Percentiles rank a stretch among this genome's conserved stretches.
Evolutionary conservation across 2,888 invertebrate species (phyloP).

Genomic region (Erannis defoliaria): DNA sequence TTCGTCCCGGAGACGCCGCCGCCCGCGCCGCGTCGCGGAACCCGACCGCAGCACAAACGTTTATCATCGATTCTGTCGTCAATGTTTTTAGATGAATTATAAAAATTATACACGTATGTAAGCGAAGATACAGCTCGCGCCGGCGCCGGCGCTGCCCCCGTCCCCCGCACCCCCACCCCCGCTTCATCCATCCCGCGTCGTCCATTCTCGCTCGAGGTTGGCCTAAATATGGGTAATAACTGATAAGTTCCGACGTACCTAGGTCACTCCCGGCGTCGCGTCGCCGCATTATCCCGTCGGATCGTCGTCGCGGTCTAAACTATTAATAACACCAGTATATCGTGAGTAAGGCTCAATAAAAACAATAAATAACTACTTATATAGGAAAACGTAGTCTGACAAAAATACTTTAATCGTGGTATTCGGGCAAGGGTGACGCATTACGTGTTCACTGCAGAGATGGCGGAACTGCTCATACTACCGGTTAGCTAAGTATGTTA

Average conservation of each 20-base stretch:
- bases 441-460: conserved; percentile 44
- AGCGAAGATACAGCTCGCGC: conserved; percentile 39
- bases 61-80: conserved; percentile 73
- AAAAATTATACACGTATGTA: conserved; percentile 63
- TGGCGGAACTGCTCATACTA: conserved; percentile 46
- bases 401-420: conserved; percentile 46
- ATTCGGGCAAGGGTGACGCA: conserved; percentile 49
- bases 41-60: conserved; percentile 63
- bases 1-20: conserved; percentile 54
- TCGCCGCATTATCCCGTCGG: conserved; percentile 45
- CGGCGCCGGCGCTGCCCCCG: neutral
- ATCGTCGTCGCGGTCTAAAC: conserved; percentile 50
- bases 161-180: neutral
- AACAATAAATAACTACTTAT: conserved; percentile 59
- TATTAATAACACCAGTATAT: conserved; percentile 54
- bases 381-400: conserved; percentile 50
- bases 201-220: conserved; percentile 54
- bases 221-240: conserved; percentile 65
- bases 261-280: conserved; percentile 50
- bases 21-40: conserved; percentile 54
- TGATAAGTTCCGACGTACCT: conserved; percentile 50
- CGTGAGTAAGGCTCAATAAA: conserved; percentile 58
- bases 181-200: conserved; percentile 35
- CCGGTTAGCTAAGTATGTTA: conserved; percentile 43
- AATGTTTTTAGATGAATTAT: conserved; percentile 76